phyloP scores from a whole-genome alignment of 2,888 invertebrate genomes.

The Arctia plantaginis region DNA sequence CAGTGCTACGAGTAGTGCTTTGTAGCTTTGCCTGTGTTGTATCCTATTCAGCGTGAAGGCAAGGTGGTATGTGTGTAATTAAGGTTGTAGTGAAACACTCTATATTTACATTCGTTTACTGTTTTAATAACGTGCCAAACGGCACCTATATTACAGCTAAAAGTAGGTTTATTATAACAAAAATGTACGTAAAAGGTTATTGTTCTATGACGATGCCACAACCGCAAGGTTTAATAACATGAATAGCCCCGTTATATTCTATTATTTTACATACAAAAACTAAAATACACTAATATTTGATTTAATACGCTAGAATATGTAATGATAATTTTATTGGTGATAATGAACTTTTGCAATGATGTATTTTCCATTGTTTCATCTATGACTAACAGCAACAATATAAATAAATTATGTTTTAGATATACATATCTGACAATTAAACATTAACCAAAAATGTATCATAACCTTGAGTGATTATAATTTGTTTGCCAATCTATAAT shows the following conservation, averaged over 20 bases:
- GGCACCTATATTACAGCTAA: not conserved
- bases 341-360: not conserved
- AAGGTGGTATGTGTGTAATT: not conserved
- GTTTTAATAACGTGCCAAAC: not conserved
- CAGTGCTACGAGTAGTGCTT: not conserved
- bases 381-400: not conserved
- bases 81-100: not conserved
- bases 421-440: not conserved
- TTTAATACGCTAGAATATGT: not conserved
- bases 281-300: not conserved
- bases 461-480: no score
- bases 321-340: not conserved
- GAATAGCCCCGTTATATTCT: not conserved
- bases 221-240: slow-evolving; percentile 1
- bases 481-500: no score
- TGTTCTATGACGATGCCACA: not conserved
- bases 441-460: not conserved
- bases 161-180: not conserved
- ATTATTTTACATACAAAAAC: not conserved
- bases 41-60: not conserved
- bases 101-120: not conserved
- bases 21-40: not conserved
- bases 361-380: not conserved
- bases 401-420: not conserved
- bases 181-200: not conserved